Percentiles rank a stretch among this genome's conserved stretches.
Evolutionary conservation across 2,888 invertebrate species (phyloP).

Genomic region (Patella caerulea): DNA sequence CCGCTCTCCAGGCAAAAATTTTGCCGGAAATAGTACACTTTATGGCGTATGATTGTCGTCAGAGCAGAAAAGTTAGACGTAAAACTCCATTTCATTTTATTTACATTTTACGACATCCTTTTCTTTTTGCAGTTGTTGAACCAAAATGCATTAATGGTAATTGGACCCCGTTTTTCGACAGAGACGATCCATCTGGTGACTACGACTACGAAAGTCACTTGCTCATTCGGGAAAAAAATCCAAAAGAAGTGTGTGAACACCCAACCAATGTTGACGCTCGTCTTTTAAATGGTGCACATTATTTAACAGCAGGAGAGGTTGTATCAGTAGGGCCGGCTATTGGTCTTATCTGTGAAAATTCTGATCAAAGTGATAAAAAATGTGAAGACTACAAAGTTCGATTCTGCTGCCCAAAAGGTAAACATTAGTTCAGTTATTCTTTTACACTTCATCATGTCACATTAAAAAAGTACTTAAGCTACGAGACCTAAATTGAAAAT

Average conservation of each 20-base stretch:
- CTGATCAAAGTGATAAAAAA: background rate
- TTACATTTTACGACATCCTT: background rate
- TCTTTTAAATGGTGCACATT: background rate
- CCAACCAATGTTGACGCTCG: background rate
- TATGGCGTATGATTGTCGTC: no score
- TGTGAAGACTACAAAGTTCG: conserved; percentile 7
- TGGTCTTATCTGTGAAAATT: conserved; percentile 1
- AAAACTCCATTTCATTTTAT: no score
- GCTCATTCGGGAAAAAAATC: background rate
- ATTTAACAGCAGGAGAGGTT: background rate
- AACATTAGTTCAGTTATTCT: no score
- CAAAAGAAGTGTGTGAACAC: background rate
- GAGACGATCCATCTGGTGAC: background rate
- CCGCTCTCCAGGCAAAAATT: no score
- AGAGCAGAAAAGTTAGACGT: no score
- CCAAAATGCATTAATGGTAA: background rate
- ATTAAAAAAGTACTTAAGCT: no score
- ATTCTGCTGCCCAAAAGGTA: background rate
- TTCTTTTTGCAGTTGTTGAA: background rate
- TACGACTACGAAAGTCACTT: background rate
- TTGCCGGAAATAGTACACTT: no score
- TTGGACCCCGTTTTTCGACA: background rate
- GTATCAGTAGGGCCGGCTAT: background rate
- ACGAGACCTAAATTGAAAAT: no score
- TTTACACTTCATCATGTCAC: no score